phyloP scores from a whole-genome alignment of 2,888 invertebrate genomes.

The Heliconius ethilla region DNA sequence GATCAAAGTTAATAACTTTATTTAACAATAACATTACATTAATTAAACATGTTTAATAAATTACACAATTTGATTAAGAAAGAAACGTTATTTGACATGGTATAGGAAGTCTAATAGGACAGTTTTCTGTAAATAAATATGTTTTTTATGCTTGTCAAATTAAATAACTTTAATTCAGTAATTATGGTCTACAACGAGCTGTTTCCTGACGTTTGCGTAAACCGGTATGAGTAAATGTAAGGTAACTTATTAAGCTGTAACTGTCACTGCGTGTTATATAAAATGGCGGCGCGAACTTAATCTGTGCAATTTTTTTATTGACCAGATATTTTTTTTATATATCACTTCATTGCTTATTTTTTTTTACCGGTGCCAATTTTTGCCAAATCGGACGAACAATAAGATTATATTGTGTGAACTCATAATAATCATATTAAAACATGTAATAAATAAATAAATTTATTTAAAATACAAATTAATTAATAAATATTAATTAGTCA shows the following conservation, averaged over 20 bases:
- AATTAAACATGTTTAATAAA: no score
- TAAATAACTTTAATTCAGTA: slow-evolving; percentile 31
- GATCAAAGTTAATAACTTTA: no score
- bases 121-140: background rate
- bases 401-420: no score
- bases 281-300: slow-evolving; percentile 4
- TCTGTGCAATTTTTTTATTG: background rate
- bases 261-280: slow-evolving; percentile 28
- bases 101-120: background rate
- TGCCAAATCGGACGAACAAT: no score
- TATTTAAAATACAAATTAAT: no score
- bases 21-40: no score
- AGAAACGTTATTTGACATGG: background rate
- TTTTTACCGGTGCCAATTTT: no score
- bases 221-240: slow-evolving; percentile 39
- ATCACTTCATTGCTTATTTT: no score
- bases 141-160: slow-evolving; percentile 32
- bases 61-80: background rate
- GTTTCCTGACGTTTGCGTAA: slow-evolving; percentile 29
- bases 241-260: slow-evolving; percentile 20
- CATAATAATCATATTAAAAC: no score
- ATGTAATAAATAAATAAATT: no score
- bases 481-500: no score
- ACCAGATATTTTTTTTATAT: background rate
- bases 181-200: slow-evolving; percentile 29